Conservation (phyloP, 2,113 vertebrate genomes). For the Leuciscus idus region DNA sequence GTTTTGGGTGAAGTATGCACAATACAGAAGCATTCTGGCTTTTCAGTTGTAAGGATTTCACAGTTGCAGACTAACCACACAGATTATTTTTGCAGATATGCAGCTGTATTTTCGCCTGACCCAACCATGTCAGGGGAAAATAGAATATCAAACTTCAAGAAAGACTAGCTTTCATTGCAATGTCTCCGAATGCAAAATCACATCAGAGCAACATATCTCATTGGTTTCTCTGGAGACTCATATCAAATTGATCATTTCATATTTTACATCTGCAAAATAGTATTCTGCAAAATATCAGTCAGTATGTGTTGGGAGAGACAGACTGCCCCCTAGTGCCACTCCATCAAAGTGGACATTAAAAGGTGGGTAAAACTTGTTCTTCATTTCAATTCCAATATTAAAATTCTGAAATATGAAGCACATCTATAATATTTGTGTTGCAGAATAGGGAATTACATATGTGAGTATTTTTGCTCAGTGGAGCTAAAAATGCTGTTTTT, state of each 20-base stretch:
- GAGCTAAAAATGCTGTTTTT: not conserved
- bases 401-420: not conserved
- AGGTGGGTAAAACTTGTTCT: not conserved
- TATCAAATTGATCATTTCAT: slow-evolving; percentile 42
- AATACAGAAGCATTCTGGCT: not conserved
- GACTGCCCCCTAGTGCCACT: slow-evolving; percentile 51
- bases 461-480: not conserved
- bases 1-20: not conserved
- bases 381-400: not conserved
- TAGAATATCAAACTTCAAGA: slow-evolving; percentile 24
- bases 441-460: not conserved
- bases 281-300: not conserved
- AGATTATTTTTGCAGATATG: not conserved
- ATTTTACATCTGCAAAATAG: slow-evolving; percentile 34
- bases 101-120: not conserved
- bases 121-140: not conserved
- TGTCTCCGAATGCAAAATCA: slow-evolving; percentile 13
- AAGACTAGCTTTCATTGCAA: slow-evolving; percentile 21
- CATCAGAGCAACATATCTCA: slow-evolving; percentile 3
- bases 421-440: not conserved
- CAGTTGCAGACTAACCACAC: not conserved
- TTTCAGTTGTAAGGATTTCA: not conserved
- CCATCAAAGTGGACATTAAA: not conserved
- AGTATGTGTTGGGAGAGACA: slow-evolving; percentile 6
- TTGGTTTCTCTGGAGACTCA: slow-evolving; percentile 27